Evolutionary conservation across 2,113 vertebrate genomes (phyloP), one percentile per base, ranked within the genome.

Genomic region (Raja brachyura): DNA sequence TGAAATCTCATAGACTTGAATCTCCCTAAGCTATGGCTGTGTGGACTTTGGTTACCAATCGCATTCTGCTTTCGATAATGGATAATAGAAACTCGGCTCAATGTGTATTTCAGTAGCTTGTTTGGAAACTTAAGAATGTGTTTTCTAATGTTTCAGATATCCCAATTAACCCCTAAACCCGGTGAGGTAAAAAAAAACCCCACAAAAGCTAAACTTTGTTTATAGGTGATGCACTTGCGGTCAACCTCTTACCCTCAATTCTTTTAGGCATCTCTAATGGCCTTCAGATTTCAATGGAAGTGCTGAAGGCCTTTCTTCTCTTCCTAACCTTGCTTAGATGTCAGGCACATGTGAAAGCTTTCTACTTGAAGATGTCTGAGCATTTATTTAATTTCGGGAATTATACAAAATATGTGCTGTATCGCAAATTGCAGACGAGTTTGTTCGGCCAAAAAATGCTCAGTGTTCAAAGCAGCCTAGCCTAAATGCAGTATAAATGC

Each of bases 101-200:
- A 10, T 88, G 13, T 31, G n/a, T 88, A 18, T 31, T n/a, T 88
- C 59, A 31, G 83, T 66, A 66, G 97, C 98, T 98, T 98, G 98
- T 99, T 98, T 88, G 28, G 56, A 63, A 6, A 33, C n/a, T 31
- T n/a, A 3, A 88, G 59, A n/a, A 31, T 88, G 81, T 14, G 81
- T 11, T 28, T 86, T 86, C 54, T 59, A n/a, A 13, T 22, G 39
- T 59, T 22, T 86, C 81, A 31, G 59, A 63, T 88, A 63, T 63
- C 28, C 6, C n/a, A n/a, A 63, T 63, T 63, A 88, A 31, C 14
- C 5, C 83, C 61, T 16, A 83, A 86, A 63, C 28, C 31, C 59
- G 18, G 4, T 9, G 28, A 20, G 11, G 18, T 13, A 1, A 73
- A 20, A 10, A 74, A 28, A 74, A 54, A n/a, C n/a, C n/a, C n/a